Conservation (phyloP, 2,888 invertebrate genomes). For the Eristalis tenax region DNA sequence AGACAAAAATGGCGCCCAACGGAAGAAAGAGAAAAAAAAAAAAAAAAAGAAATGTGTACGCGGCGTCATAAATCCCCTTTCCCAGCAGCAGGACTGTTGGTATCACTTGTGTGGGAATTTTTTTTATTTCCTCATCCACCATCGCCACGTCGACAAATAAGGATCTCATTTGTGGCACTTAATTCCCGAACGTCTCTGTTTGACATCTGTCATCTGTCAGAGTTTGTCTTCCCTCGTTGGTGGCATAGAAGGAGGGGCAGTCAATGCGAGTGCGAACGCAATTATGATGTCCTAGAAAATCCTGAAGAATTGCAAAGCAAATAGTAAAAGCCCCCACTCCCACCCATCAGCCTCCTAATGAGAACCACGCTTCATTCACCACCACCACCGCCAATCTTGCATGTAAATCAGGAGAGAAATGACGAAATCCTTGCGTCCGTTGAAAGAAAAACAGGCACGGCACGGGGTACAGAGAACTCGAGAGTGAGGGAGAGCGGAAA, state of each 20-base stretch:
- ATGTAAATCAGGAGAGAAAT: background rate
- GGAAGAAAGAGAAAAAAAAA: background rate
- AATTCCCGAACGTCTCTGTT: constrained; percentile 30
- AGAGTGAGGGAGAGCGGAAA: constrained; percentile 12
- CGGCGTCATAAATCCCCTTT: constrained; percentile 40
- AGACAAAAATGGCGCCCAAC: constrained; percentile 35
- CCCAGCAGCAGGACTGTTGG: constrained; percentile 1
- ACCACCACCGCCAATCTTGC: background rate
- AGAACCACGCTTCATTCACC: constrained; percentile 8
- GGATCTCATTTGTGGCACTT: constrained; percentile 56
- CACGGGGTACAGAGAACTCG: too few relatives aligned
- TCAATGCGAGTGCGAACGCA: background rate
- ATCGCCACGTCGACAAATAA: constrained; percentile 54
- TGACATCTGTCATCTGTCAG: constrained; percentile 61
- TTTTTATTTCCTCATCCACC: constrained; percentile 21
- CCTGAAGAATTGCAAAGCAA: constrained; percentile 66
- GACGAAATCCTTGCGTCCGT: constrained; percentile 12
- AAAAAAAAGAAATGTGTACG: constrained; percentile 14
- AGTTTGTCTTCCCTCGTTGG: constrained; percentile 15
- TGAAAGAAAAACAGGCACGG: constrained; percentile 42
- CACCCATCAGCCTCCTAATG: constrained; percentile 1
- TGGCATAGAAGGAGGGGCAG: background rate
- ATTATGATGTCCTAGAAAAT: constrained; percentile 34
- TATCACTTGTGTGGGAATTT: constrained; percentile 38
- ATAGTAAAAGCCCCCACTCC: constrained; percentile 50